phyloP scores from a whole-genome alignment of 2,113 vertebrate species.

The Amia ocellicauda region DNA sequence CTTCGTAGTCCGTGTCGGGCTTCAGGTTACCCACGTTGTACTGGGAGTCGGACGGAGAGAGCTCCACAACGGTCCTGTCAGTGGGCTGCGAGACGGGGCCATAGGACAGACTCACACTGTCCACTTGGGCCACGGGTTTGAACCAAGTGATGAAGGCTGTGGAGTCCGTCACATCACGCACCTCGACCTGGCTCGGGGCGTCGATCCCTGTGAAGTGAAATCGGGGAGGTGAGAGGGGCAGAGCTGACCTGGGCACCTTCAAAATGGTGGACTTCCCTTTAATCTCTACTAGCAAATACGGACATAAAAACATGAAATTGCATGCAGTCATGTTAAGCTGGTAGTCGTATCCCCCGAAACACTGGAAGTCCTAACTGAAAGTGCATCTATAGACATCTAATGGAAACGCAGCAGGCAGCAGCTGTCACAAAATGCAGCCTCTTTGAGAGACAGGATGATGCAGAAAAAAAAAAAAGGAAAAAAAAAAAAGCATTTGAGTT shows the following conservation, averaged over 20 bases:
- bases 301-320: too few relatives aligned
- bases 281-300: too few relatives aligned
- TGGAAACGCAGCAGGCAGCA: too few relatives aligned
- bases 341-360: too few relatives aligned
- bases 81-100: slow-evolving; percentile 68
- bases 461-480: too few relatives aligned
- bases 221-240: neutral
- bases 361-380: too few relatives aligned
- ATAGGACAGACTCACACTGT: slow-evolving; percentile 76
- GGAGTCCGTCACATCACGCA: slow-evolving; percentile 86
- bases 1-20: slow-evolving; percentile 86
- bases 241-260: neutral
- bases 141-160: slow-evolving; percentile 89
- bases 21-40: slow-evolving; percentile 79
- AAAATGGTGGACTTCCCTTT: too few relatives aligned
- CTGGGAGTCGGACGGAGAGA: slow-evolving; percentile 81
- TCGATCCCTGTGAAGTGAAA: slow-evolving; percentile 72
- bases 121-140: slow-evolving; percentile 84
- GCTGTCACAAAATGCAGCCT: too few relatives aligned
- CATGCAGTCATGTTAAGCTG: too few relatives aligned
- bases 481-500: too few relatives aligned
- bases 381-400: too few relatives aligned
- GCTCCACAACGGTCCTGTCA: slow-evolving; percentile 72
- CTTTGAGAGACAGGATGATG: too few relatives aligned
- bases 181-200: slow-evolving; percentile 83